Percentiles rank a stretch among this genome's conserved stretches.
These are phyloP conservation scores for Pteronura brasiliensis DNA, from an alignment of 2,113 vertebrate genomes.

Conservation along the genomic window DNA sequence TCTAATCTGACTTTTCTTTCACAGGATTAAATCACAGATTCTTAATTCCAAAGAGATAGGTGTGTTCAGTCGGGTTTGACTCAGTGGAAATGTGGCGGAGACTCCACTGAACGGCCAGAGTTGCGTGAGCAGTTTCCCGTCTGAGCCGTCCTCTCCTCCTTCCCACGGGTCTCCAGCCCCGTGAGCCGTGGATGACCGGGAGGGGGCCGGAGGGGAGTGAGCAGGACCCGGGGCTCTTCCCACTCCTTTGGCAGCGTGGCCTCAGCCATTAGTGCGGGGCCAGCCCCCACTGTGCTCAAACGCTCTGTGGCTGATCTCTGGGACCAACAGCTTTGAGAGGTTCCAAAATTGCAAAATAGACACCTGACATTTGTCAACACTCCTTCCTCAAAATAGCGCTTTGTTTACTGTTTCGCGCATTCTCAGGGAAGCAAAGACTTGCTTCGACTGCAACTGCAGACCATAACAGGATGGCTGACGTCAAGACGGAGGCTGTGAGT, in stretches of 20 bases:
- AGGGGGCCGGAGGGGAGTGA: neutral
- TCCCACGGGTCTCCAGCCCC: neutral
- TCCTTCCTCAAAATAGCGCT: neutral
- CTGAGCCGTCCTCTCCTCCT: conserved; percentile 18
- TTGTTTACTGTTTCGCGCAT: neutral
- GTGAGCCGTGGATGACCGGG: neutral
- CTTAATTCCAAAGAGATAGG: neutral
- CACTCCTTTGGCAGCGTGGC: neutral
- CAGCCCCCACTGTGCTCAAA: neutral
- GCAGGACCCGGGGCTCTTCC: neutral
- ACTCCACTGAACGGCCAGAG: neutral
- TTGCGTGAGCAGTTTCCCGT: neutral
- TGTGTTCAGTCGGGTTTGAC: neutral
- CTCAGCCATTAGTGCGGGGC: neutral
- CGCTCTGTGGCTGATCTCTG: neutral
- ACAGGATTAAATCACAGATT: neutral
- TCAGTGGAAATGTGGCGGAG: neutral
- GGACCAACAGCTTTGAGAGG: neutral
- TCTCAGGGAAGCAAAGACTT: neutral
- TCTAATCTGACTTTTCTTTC: conserved; percentile 29
- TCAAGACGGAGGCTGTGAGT: rapidly evolving
- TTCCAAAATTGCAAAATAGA: neutral
- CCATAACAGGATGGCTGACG: rapidly evolving
- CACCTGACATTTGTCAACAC: neutral
- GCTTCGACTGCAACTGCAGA: rapidly evolving